A percentile compares a stretch with the other conserved stretches of the same genome.
These are phyloP conservation scores for Lypha dubia DNA, from an alignment of 2,888 invertebrate species.

Conservation along the genomic window DNA sequence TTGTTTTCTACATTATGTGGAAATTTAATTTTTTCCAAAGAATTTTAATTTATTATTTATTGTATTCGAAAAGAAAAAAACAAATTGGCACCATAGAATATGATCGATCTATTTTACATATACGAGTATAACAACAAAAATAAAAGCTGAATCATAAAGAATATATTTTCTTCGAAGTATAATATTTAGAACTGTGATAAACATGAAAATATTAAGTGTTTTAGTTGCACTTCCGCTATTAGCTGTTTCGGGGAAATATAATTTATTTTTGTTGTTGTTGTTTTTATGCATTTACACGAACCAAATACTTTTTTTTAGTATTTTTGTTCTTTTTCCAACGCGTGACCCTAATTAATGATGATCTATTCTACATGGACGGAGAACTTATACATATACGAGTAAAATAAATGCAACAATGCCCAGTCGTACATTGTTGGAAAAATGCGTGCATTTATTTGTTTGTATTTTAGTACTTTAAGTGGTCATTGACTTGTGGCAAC, in stretches of 20 bases:
- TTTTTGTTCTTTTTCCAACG: conserved; percentile 46
- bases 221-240: conserved; percentile 38
- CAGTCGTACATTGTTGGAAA: conserved; percentile 26
- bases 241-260: conserved; percentile 19
- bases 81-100: neutral
- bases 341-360: conserved; percentile 72
- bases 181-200: conserved; percentile 12
- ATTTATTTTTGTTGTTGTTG: conserved; percentile 42
- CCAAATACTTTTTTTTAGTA: conserved; percentile 17
- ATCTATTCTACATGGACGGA: conserved; percentile 55
- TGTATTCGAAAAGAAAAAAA: neutral
- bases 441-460: conserved; percentile 50
- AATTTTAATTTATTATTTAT: conserved; percentile 28
- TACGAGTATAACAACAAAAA: too few species aligned
- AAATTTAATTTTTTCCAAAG: conserved; percentile 7
- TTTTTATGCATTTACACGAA: conserved; percentile 25
- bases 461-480: conserved; percentile 48
- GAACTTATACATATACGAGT: conserved; percentile 26
- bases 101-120: neutral
- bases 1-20: neutral
- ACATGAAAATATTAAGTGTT: conserved; percentile 28
- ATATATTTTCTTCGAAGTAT: neutral
- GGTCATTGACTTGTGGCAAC: conserved; percentile 66
- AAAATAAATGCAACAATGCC: conserved; percentile 33
- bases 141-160: neutral